A percentile compares a stretch with the other conserved stretches of the same genome.
Conservation (phyloP, 1,140 invertebrate species). For the Eriosoma lanigerum region DNA sequence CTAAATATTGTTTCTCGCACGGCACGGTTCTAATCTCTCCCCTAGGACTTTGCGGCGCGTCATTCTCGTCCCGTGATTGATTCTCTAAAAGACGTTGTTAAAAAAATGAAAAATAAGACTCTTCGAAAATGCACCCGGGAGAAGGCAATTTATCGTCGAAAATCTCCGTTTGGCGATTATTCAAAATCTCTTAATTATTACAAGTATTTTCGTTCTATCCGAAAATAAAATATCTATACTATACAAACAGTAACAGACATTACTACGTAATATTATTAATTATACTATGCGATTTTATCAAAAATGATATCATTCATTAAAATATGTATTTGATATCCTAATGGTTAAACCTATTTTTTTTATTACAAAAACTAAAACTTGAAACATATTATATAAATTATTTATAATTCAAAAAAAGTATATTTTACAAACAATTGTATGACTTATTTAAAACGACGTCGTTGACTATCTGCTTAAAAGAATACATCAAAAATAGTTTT, state of each 20-base stretch:
- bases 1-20: conserved; percentile 20
- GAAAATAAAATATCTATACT: not conserved
- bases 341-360: no score
- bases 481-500: not conserved
- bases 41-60: not conserved
- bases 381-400: no score
- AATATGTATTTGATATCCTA: no score
- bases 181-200: conserved; percentile 29
- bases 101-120: not conserved
- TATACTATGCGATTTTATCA: no score
- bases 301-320: no score
- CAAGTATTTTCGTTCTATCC: not conserved
- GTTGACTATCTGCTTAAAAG: not conserved
- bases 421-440: not conserved
- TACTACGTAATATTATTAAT: no score
- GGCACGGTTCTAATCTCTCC: not conserved
- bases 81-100: not conserved
- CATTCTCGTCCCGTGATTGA: conserved; percentile 27
- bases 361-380: no score
- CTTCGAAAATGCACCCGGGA: conserved; percentile 12
- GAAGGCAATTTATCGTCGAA: conserved; percentile 18
- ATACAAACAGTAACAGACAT: no score
- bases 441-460: not conserved
- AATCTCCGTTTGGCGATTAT: conserved; percentile 16
- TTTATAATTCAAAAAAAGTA: no score